Evolutionary conservation across 2,113 vertebrate genomes (phyloP).

Genomic region (Gymnarchus niloticus): DNA sequence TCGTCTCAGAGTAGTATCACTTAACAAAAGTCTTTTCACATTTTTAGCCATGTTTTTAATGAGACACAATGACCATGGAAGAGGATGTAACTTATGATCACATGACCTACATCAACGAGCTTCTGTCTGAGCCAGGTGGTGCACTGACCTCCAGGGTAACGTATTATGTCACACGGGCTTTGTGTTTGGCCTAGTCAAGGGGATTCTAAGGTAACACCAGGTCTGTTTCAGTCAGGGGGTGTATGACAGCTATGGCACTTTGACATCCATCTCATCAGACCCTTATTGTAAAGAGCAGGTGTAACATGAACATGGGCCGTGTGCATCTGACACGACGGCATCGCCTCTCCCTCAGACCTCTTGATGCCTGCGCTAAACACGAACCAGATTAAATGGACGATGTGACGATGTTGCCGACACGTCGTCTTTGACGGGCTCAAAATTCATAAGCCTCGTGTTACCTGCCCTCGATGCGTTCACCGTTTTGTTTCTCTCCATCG

Average conservation of each 20-base stretch:
- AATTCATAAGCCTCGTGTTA: background rate
- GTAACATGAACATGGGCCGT: background rate
- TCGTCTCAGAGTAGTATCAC: background rate
- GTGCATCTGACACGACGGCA: background rate
- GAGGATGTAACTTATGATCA: background rate
- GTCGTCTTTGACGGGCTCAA: constrained; percentile 1
- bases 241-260: background rate
- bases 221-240: background rate
- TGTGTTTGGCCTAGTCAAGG: background rate
- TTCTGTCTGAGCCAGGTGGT: background rate
- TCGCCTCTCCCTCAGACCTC: background rate
- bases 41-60: background rate
- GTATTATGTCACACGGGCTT: background rate
- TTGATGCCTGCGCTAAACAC: constrained; percentile 41
- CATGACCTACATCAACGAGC: background rate
- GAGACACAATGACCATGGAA: background rate
- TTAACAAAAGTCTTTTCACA: background rate
- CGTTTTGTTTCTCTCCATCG: background rate
- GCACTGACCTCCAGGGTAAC: background rate
- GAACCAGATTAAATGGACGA: constrained; percentile 49
- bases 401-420: constrained; percentile 42
- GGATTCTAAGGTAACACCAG: background rate
- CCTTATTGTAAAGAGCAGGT: background rate
- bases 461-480: background rate
- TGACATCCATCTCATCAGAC: background rate